These are phyloP conservation scores for Spicauda simplicius DNA, from an alignment of 2,888 invertebrate species.

Conservation along the genomic window DNA sequence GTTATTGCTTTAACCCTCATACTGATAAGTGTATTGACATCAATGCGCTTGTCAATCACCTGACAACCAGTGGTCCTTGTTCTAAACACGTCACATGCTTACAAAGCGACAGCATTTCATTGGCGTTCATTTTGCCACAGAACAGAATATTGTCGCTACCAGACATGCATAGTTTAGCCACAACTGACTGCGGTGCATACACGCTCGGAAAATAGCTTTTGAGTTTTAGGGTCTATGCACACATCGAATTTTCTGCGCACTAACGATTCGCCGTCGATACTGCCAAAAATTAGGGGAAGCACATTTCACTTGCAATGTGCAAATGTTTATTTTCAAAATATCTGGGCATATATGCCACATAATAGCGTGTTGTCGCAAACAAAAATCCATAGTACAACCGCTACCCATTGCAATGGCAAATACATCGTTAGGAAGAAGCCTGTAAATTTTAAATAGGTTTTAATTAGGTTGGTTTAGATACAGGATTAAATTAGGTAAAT, in stretches of 20 bases:
- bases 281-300: background rate
- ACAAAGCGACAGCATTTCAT: slow-evolving; percentile 4
- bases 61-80: background rate
- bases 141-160: slow-evolving; percentile 7
- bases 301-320: too few species aligned
- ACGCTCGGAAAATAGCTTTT: background rate
- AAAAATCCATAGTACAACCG: too few species aligned
- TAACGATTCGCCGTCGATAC: background rate
- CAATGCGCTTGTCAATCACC: background rate
- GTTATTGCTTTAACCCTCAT: too few species aligned
- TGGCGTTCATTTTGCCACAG: slow-evolving; percentile 6
- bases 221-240: background rate
- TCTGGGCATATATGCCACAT: too few species aligned
- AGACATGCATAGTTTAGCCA: slow-evolving; percentile 3
- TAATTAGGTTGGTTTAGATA: too few species aligned
- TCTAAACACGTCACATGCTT: slow-evolving; percentile 1
- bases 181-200: slow-evolving; percentile 1
- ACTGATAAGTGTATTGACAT: background rate
- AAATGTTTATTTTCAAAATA: too few species aligned
- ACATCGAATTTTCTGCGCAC: background rate
- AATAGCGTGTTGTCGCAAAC: too few species aligned
- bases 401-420: too few species aligned
- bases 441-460: too few species aligned
- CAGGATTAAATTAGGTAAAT: too few species aligned
- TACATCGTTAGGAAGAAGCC: too few species aligned